A percentile compares a stretch with the other conserved stretches of the same genome.
Conservation (phyloP, 2,797 vertebrate species). For the Acridotheres tristis region DNA sequence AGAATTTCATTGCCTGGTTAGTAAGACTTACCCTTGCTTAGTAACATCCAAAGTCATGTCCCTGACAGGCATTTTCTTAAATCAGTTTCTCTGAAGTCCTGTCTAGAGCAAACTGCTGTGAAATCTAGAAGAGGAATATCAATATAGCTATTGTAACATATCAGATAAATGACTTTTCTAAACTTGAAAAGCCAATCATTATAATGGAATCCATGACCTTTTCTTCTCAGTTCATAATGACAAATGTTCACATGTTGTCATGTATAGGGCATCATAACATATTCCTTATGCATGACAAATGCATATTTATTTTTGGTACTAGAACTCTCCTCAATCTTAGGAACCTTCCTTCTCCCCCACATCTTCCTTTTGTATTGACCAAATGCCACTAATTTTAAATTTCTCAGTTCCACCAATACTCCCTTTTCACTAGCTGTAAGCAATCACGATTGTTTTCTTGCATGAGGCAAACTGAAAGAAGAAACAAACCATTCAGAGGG, state of each 20-base stretch:
- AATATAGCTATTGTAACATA: not conserved
- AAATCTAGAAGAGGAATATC: not conserved
- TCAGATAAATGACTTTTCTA: not conserved
- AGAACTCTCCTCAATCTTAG: not conserved
- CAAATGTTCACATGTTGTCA: not conserved
- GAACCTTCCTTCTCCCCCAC: not conserved
- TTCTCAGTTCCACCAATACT: not conserved
- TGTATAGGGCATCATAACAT: not conserved
- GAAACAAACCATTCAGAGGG: not conserved
- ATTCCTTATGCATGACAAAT: not conserved
- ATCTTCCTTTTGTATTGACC: not conserved
- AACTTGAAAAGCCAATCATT: not conserved
- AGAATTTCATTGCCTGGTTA: not conserved
- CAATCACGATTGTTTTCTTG: not conserved
- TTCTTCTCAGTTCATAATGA: not conserved
- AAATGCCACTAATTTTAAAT: not conserved
- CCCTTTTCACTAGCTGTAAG: not conserved
- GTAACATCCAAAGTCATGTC: not conserved
- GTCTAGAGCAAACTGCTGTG: not conserved
- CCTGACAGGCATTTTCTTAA: not conserved
- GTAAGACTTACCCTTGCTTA: not conserved
- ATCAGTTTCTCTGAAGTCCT: not conserved
- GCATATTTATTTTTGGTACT: not conserved
- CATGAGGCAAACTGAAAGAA: not conserved
- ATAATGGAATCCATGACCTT: not conserved